Conservation (phyloP, 2,113 vertebrate species). For the Ptychochromis oligacanthus region DNA sequence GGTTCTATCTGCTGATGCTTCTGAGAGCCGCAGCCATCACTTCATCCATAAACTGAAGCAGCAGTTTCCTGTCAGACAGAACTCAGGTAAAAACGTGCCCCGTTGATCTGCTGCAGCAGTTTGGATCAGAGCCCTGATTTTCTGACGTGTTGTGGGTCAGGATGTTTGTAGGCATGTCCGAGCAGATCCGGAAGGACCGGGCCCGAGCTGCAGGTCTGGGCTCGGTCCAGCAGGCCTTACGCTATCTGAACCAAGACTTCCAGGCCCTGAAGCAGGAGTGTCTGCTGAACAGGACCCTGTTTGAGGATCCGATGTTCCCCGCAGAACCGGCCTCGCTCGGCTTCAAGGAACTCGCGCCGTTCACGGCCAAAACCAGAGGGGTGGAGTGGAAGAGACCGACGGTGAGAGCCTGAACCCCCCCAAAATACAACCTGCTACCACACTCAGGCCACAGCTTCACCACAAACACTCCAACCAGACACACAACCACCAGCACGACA, state of each 20-base stretch:
- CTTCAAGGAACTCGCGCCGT: constrained; percentile 84
- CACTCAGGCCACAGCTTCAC: neutral
- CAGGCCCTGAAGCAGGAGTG: constrained; percentile 77
- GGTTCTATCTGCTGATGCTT: no score
- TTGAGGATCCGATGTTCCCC: constrained; percentile 86
- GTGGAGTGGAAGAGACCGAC: constrained; percentile 86
- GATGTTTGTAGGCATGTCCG: constrained; percentile 54
- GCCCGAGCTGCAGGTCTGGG: constrained; percentile 82
- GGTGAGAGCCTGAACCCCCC: constrained; percentile 62
- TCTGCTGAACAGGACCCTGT: constrained; percentile 78
- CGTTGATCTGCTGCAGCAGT: neutral
- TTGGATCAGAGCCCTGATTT: neutral
- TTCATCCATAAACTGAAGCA: no score
- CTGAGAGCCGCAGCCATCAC: no score
- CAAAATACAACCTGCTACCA: no score
- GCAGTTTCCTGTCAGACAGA: neutral
- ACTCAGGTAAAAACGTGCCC: neutral
- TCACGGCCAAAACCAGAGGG: constrained; percentile 82
- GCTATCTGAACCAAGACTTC: constrained; percentile 86
- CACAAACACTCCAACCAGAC: no score
- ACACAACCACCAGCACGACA: accelerated
- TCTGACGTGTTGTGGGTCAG: constrained; percentile 15
- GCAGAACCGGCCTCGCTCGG: constrained; percentile 84
- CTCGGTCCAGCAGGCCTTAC: constrained; percentile 66
- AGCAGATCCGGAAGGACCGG: constrained; percentile 71